Conservation (phyloP, 2,888 invertebrate species). For the Mythimna vitellina region DNA sequence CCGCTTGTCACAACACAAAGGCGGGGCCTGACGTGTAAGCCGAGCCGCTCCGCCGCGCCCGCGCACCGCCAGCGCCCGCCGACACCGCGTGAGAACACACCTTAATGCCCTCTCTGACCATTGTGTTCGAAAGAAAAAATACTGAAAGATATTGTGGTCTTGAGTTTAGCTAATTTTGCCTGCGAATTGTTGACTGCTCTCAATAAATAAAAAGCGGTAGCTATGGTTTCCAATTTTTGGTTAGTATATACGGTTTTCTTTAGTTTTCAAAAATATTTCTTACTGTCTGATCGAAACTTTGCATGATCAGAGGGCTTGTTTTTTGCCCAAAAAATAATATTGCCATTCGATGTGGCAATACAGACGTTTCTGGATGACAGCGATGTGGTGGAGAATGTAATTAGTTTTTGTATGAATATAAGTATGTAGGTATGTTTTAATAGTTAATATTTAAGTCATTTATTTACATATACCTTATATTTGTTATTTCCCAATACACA, state of each 20-base stretch:
- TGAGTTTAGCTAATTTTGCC: constrained; percentile 5
- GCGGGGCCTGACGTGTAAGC: constrained; percentile 60
- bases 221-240: neutral
- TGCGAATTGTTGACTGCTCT: constrained; percentile 18
- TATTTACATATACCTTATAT: too few relatives aligned
- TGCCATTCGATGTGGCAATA: too few relatives aligned
- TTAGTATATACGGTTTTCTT: neutral
- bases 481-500: too few relatives aligned
- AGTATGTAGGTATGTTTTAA: too few relatives aligned
- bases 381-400: too few relatives aligned
- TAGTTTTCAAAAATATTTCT: neutral
- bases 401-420: too few relatives aligned
- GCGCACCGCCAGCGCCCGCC: constrained; percentile 29
- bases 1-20: constrained; percentile 65
- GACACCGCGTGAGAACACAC: constrained; percentile 51
- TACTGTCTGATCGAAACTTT: too few relatives aligned
- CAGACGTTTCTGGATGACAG: too few relatives aligned
- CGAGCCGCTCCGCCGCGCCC: constrained; percentile 48
- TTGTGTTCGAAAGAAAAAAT: constrained; percentile 25
- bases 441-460: too few relatives aligned
- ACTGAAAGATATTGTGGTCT: constrained; percentile 32
- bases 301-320: too few relatives aligned
- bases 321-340: too few relatives aligned
- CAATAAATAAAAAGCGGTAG: constrained; percentile 3
- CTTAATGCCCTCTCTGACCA: constrained; percentile 12